A percentile compares a stretch with the other conserved stretches of the same genome.
These are phyloP conservation scores for Poeciliopsis paucimaculata DNA, from an alignment of 2,797 vertebrate genomes.

Conservation along the genomic window DNA sequence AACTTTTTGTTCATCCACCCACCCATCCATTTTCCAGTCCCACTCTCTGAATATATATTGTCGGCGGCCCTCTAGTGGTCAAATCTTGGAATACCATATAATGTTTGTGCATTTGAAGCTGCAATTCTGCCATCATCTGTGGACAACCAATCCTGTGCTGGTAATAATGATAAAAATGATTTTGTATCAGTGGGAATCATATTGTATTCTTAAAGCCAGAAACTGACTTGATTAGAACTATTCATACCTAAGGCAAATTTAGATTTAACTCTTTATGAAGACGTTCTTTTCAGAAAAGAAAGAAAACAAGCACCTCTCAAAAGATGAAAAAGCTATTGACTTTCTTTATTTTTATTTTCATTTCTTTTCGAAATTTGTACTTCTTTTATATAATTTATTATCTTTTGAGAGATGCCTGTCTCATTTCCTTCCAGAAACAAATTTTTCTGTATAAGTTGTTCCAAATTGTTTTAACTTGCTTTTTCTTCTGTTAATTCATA, in stretches of 20 bases:
- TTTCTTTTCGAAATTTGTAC: not conserved
- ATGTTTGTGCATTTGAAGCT: not conserved
- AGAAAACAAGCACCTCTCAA: not conserved
- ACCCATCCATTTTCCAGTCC: not conserved
- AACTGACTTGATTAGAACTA: not conserved
- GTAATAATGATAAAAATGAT: not conserved
- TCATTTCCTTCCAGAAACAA: not conserved
- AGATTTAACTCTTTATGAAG: not conserved
- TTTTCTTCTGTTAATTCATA: not conserved
- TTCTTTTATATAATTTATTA: not conserved
- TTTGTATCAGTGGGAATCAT: not conserved
- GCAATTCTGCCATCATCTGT: not conserved
- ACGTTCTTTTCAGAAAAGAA: not conserved
- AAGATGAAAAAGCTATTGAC: not conserved
- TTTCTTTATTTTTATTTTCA: not conserved
- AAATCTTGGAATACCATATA: not conserved
- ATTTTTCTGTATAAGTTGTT: not conserved
- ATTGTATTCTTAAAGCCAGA: not conserved
- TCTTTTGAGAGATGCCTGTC: not conserved
- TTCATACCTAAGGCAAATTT: not conserved
- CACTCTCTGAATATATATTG: not conserved
- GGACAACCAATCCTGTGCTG: not conserved
- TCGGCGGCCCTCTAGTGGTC: conserved; percentile 55
- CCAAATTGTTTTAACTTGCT: not conserved
- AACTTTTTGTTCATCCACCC: not conserved